These are phyloP conservation scores for Thrips palmi DNA, from an alignment of 1,140 invertebrate species.

Conservation along the genomic window DNA sequence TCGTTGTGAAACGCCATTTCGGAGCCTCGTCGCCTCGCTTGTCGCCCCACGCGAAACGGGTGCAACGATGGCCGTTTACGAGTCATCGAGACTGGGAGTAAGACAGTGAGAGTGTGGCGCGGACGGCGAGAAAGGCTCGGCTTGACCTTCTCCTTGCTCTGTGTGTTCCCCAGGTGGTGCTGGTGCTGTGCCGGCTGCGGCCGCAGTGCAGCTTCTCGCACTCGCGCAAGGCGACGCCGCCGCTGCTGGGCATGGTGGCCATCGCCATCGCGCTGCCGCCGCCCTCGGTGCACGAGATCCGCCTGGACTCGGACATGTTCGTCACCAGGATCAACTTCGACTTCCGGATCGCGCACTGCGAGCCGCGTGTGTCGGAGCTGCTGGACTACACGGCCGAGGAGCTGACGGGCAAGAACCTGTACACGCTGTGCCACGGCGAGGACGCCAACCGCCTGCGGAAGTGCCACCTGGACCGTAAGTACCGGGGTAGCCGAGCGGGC, in stretches of 20 bases:
- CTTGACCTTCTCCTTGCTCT: background rate
- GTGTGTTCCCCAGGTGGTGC: slow-evolving; percentile 53
- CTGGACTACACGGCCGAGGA: slow-evolving; percentile 87
- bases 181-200: slow-evolving; percentile 73
- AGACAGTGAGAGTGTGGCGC: too few relatives aligned
- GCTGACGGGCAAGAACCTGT: slow-evolving; percentile 81
- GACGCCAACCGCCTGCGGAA: slow-evolving; percentile 84
- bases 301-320: slow-evolving; percentile 91
- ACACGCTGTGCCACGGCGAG: slow-evolving; percentile 85
- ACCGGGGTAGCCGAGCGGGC: too few relatives aligned
- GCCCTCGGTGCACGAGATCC: slow-evolving; percentile 89
- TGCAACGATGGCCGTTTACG: too few relatives aligned
- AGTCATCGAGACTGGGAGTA: too few relatives aligned
- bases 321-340: slow-evolving; percentile 90
- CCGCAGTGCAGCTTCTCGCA: slow-evolving; percentile 84
- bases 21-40: too few relatives aligned
- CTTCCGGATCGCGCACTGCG: slow-evolving; percentile 90
- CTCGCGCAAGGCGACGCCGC: slow-evolving; percentile 61
- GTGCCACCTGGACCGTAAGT: slow-evolving; percentile 85
- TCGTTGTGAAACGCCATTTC: too few relatives aligned
- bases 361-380: slow-evolving; percentile 85
- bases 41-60: too few relatives aligned
- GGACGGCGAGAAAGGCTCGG: background rate
- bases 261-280: slow-evolving; percentile 88
- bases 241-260: slow-evolving; percentile 81